These are phyloP conservation scores for Sebastes iracundus DNA, from an alignment of 2,797 vertebrate species.

Conservation along the genomic window DNA sequence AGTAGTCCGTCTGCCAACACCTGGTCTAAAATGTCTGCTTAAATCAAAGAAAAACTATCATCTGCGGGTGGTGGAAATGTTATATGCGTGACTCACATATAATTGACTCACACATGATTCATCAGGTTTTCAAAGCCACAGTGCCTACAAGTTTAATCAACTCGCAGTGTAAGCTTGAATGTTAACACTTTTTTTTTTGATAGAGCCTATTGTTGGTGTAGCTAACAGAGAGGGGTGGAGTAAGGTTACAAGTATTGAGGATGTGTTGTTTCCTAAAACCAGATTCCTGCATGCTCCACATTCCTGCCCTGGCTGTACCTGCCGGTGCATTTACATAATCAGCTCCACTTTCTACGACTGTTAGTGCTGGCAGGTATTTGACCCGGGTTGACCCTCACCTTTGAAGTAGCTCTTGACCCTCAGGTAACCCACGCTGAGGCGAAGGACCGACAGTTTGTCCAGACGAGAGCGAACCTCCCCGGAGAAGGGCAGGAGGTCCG, in stretches of 20 bases:
- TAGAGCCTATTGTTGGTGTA: neutral
- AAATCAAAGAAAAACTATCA: constrained; percentile 14
- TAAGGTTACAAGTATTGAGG: constrained; percentile 26
- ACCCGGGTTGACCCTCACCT: constrained; percentile 66
- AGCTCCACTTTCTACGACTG: neutral
- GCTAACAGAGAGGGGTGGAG: constrained; percentile 37
- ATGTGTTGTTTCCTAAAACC: constrained; percentile 70
- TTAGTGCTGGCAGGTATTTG: too few species aligned
- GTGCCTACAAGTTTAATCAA: neutral
- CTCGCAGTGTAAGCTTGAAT: neutral
- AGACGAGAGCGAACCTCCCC: constrained; percentile 78
- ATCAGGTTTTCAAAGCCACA: neutral
- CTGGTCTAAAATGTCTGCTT: neutral
- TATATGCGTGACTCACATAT: constrained; percentile 19
- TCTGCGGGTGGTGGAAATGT: constrained; percentile 18
- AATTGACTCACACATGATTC: constrained; percentile 39
- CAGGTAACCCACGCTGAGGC: constrained; percentile 85
- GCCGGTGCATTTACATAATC: neutral
- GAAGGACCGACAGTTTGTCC: constrained; percentile 85
- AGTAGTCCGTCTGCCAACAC: constrained; percentile 41
- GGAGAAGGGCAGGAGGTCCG: constrained; percentile 79
- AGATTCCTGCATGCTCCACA: constrained; percentile 64
- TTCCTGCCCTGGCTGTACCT: constrained; percentile 41
- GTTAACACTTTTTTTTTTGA: neutral
- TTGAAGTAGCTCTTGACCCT: constrained; percentile 83